Evolutionary conservation across 1,140 invertebrate genomes (phyloP).

Genomic region (Leucophenga varia): DNA sequence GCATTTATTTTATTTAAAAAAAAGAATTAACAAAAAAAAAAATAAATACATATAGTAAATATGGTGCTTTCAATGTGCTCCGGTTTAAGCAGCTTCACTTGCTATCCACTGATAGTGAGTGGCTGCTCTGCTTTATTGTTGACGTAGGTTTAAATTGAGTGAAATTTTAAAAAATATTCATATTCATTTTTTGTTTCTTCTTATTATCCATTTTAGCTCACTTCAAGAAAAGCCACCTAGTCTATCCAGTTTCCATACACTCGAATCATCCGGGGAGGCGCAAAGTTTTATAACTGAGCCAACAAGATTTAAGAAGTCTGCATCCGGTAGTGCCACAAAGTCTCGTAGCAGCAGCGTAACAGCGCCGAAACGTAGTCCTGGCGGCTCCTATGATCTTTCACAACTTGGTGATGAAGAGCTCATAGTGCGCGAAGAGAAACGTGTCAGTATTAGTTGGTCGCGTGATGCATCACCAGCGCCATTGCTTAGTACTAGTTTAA

Average conservation of each 20-base stretch:
- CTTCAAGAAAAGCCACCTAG: conserved; percentile 45
- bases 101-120: conserved; percentile 51
- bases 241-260: conserved; percentile 22
- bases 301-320: conserved; percentile 10
- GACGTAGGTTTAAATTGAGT: conserved; percentile 32
- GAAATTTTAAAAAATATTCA: too few species aligned
- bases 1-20: conserved; percentile 23
- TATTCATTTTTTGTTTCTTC: too few species aligned
- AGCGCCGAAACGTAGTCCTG: conserved; percentile 5
- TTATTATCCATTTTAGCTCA: conserved; percentile 23
- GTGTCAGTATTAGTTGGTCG: conserved; percentile 51
- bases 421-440: conserved; percentile 48
- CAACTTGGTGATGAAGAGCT: conserved; percentile 42
- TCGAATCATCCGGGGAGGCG: conserved; percentile 25
- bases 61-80: conserved; percentile 49
- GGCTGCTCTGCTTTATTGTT: conserved; percentile 45
- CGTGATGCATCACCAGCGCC: conserved; percentile 46
- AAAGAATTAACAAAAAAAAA: too few species aligned
- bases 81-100: conserved; percentile 49
- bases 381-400: conserved; percentile 19
- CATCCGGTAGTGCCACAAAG: not conserved
- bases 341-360: not conserved
- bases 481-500: conserved; percentile 23
- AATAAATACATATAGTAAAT: not conserved
- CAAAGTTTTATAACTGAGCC: conserved; percentile 47